Evolutionary conservation across 2,797 vertebrate genomes (phyloP), one percentile per base, ranked within the genome.

Genomic region (Intellagama lesueurii): DNA sequence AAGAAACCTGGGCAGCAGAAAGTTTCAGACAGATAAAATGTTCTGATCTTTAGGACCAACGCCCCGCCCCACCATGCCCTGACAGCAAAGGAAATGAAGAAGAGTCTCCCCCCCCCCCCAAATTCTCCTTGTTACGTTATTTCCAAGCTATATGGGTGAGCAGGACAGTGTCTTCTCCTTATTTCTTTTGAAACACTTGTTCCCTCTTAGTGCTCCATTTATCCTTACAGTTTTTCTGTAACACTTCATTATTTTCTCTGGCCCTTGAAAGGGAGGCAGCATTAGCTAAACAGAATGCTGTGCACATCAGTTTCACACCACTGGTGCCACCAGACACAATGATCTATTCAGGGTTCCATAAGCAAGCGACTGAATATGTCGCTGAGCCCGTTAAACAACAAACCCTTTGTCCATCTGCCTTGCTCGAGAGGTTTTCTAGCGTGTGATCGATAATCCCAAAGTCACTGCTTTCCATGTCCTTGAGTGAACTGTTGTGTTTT

Each of bases 371-470:
- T 11, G 47, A 87, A 76, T 26, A 0, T 72, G 52, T 91, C 90
- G 92, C 79, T 89, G n/a, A 90, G n/a, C 72, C 17, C 40, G 60
- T 80, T 76, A 68, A 87, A 30, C 76, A 91, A 69, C 60, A 64
- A 72, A 49, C 16, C 4, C 66, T 69, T 8, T 80, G 3, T 47
- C 87, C n/a, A 11, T 16, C 85, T 87, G 28, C 30, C 28, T 12
- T 90, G 40, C 85, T 89, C 5, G 16, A 66, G 4, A 47, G 91
- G 8, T 0, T 0, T 6, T 86, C 88, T 40, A 64, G 1, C 77
- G 7, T 70, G 86, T 88, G 87, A 30, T 9, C 73, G 28, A 32
- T 2, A 83, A 60, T 64, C 72, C 14, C 6, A 52, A n/a, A 85
- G 24, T 81, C 68, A 40, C 12, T 35, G 49, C 90, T 47, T 7